Evolutionary conservation across 1,140 invertebrate species (phyloP), one percentile per base, ranked within the genome.

Genomic region (Hydropsyche tenuis): DNA sequence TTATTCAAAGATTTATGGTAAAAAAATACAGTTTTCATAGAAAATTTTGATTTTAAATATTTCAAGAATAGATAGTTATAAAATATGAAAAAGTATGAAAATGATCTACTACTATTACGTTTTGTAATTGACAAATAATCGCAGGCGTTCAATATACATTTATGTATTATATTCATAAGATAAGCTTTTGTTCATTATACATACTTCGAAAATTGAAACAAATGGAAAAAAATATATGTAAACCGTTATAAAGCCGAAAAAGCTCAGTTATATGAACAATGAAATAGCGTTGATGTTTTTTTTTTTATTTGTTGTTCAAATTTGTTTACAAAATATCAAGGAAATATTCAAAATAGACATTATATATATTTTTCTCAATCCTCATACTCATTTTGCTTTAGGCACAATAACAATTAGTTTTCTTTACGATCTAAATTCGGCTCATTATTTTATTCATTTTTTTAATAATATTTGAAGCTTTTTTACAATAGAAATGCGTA

Each of bases 351-450:
- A 70, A 70, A 70, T 70, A 70, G 68, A 70, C 25, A 48, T 22
- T 68, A 60, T 60, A 23, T 48, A 43, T 48, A 2, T 64, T 22
- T 37, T 37, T 27, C 30, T 64, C 23, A 37, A 11, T 37, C 23
- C 37, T 70, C 48, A 37, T 70, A 70, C 68, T 23, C 68, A 56
- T 48, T 46, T 72, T 75, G 76, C 76, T 73, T 74, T 73, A 77
- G 76, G 76, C 76, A 77, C 76, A 77, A 75, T 77, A 74, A 77
- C 71, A 77, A 77, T 77, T 70, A 77, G 68, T 76, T 70, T n/a
- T 53, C 48, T 62, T 77, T 74, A 73, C 69, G 20, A 22, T 22
- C 76, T 74, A 77, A 77, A 77, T 77, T 77, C 76, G 76, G 76
- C 71, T 77, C 68, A 46, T 70, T 16, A 70, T 70, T 48, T 37